Evolutionary conservation across 2,888 invertebrate species (phyloP), one percentile per base, ranked within the genome.

Genomic region (Dorcus parallelipipedus): DNA sequence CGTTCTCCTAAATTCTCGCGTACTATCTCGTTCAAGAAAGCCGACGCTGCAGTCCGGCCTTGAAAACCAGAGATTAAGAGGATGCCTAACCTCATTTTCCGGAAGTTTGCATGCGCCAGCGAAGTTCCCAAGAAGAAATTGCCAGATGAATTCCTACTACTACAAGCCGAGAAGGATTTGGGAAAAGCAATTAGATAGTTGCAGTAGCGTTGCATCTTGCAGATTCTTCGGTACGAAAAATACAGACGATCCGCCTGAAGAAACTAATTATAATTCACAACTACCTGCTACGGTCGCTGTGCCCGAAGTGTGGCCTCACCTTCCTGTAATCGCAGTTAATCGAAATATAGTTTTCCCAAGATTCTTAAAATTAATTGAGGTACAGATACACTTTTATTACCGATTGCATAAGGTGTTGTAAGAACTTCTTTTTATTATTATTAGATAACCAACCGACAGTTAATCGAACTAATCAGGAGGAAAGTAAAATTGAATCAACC

Each of bases 311-410:
- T 97, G 96, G 91, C 98, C 99, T 0, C 90, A 93, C 75, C 89
- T 99, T 17, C 99, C 99, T 3, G 88, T 98, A 7, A 90, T 99
- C 67, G 95, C 97, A 0, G 92, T 98, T 64, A 90, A 85, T 71
- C 86, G 96, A 67, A 95, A 97, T 81, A 97, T 98, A 3, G 92
- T 99, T 1, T 99, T 99, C 81, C 99, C 99, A 17, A 87, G 95
- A 68, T 99, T 99, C 78, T 96, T 98, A 68, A 99, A 99, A 81
- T 86, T 99, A 67, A 88, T 99, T 63, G 98, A 98, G 84, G 93
- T 94, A 74, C 38, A 1, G 14, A 40, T 6, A 7, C 4, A 33
- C 1, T 33, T 33, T 4, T 6, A 33, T 33, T 33, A 33, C 6
- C 26, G 6, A 20, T 45, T 45, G 17, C 45, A 45, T 20, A 20